Conservation (phyloP, 2,113 vertebrate genomes). For the Glareola pratincola region DNA sequence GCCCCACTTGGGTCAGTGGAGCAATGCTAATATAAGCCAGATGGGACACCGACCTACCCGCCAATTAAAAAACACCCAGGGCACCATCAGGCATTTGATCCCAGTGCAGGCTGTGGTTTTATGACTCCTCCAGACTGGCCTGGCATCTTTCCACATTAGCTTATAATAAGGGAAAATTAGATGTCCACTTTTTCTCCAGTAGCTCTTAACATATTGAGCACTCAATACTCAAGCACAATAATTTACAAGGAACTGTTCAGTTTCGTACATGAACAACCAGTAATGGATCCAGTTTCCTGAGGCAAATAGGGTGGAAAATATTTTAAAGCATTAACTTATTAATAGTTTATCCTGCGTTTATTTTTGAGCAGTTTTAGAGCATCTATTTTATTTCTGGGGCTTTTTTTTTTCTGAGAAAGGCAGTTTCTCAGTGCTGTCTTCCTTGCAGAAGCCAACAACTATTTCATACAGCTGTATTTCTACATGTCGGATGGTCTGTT, state of each 20-base stretch:
- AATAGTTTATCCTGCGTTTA: background rate
- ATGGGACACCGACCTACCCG: accelerated
- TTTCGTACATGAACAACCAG: background rate
- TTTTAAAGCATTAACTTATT: background rate
- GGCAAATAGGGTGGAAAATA: background rate
- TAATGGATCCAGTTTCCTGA: background rate
- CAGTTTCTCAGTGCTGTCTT: background rate
- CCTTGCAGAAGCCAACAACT: background rate
- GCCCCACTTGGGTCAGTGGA: background rate
- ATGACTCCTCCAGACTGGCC: background rate
- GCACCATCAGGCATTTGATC: background rate
- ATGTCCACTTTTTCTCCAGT: background rate
- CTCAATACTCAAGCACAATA: background rate
- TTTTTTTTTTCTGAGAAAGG: background rate
- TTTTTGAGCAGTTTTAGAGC: background rate
- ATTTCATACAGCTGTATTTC: background rate
- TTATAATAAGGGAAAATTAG: background rate
- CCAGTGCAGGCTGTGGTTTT: background rate
- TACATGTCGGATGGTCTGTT: background rate
- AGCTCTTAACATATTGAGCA: background rate
- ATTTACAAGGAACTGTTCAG: background rate
- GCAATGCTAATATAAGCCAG: background rate
- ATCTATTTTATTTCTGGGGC: background rate
- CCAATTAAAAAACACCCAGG: background rate
- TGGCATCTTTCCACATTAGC: background rate